Conservation (phyloP, 2,113 vertebrate genomes). For the Stomatorhinus ivindoensis region DNA sequence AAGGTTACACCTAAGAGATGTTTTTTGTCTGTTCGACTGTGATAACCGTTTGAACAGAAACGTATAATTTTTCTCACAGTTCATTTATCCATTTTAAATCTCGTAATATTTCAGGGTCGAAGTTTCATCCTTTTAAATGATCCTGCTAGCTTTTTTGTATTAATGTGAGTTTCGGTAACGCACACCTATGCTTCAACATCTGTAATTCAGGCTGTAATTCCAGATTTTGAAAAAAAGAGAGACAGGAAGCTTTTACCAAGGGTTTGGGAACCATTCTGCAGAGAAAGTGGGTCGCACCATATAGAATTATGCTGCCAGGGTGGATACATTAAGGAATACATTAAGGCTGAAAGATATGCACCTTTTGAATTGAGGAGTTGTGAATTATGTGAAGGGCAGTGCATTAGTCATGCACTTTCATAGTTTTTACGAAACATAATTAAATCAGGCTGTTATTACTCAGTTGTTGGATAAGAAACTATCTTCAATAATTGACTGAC, state of each 20-base stretch:
- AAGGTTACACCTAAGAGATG: not conserved
- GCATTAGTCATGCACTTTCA: conserved; percentile 12
- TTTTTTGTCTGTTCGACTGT: not conserved
- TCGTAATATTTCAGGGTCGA: not conserved
- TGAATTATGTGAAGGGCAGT: not conserved
- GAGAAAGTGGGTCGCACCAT: not conserved
- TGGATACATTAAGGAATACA: conserved; percentile 2
- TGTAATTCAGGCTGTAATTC: not conserved
- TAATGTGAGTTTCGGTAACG: not conserved
- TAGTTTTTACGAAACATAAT: conserved; percentile 6
- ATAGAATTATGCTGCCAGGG: not conserved
- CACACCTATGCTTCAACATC: not conserved
- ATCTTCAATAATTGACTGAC: not conserved
- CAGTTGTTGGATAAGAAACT: conserved; percentile 4
- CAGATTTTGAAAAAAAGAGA: not conserved
- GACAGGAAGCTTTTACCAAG: not conserved
- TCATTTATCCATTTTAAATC: not conserved
- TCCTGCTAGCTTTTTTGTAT: not conserved
- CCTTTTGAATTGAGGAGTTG: conserved; percentile 4
- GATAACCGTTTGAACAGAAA: not conserved
- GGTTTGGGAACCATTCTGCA: not conserved
- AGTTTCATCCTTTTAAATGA: not conserved
- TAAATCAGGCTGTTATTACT: not conserved
- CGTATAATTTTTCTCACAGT: not conserved
- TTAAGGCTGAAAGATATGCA: not conserved